phyloP scores from a whole-genome alignment of 2,113 vertebrate species.

The Parotia lawesii region DNA sequence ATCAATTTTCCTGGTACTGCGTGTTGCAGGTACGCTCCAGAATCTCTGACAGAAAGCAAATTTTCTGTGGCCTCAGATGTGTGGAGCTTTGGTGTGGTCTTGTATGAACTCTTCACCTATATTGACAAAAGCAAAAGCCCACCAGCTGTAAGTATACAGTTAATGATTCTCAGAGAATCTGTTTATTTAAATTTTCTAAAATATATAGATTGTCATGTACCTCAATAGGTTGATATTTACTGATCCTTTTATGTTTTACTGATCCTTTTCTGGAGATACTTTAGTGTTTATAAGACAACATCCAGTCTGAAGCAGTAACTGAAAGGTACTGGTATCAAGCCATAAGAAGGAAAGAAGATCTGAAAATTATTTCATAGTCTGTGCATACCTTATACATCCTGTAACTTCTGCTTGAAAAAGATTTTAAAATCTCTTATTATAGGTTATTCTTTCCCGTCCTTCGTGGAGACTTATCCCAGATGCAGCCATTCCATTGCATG shows the following conservation, averaged over 20 bases:
- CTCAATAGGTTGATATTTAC: background rate
- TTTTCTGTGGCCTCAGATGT: conserved; percentile 96
- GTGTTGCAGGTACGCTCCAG: conserved; percentile 89
- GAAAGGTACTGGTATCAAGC: background rate
- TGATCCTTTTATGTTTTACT: background rate
- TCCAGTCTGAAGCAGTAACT: background rate
- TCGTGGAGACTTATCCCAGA: rapidly evolving
- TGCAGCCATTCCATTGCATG: background rate
- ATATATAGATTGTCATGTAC: rapidly evolving
- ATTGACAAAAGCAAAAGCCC: conserved; percentile 95
- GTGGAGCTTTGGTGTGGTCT: conserved; percentile 97
- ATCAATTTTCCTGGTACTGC: background rate
- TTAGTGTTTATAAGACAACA: background rate
- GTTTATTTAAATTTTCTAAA: background rate
- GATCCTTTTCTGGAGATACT: background rate
- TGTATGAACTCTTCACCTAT: conserved; percentile 95
- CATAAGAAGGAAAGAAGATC: background rate
- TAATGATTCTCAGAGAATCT: background rate
- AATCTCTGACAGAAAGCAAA: conserved; percentile 95
- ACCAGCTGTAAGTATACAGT: conserved; percentile 79
- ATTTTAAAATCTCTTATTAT: background rate
- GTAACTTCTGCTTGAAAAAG: background rate
- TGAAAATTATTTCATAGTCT: background rate
- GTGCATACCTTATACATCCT: background rate
- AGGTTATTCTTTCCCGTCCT: background rate